These are phyloP conservation scores for Atherinosoma microstoma DNA, from an alignment of 2,797 vertebrate species.

Conservation along the genomic window DNA sequence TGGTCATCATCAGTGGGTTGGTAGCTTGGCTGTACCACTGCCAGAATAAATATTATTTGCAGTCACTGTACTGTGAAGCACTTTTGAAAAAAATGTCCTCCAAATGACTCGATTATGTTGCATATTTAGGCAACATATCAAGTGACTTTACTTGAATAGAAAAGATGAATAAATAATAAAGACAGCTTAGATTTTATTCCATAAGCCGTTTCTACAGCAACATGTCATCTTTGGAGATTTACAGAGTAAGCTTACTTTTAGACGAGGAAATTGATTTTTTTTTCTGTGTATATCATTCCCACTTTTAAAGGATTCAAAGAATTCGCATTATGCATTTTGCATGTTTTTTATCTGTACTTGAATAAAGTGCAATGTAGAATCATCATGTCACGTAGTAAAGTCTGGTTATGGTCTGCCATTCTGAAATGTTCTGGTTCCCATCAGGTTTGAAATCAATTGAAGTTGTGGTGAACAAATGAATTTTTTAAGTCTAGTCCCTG, in stretches of 20 bases:
- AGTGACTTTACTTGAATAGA: slow-evolving; percentile 10
- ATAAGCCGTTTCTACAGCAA: slow-evolving; percentile 28
- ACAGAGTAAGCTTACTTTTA: slow-evolving; percentile 12
- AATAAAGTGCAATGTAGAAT: slow-evolving; percentile 8
- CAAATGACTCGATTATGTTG: slow-evolving; percentile 22
- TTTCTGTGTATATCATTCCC: slow-evolving; percentile 27
- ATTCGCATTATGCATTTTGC: slow-evolving; percentile 1
- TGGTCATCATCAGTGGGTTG: slow-evolving; percentile 45
- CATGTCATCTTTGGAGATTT: slow-evolving; percentile 24
- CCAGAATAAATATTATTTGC: slow-evolving; percentile 23
- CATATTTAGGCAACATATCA: slow-evolving; percentile 9
- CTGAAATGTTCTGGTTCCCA: slow-evolving; percentile 5
- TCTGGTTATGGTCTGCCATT: background rate
- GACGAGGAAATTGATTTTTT: slow-evolving; percentile 20
- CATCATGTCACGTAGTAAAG: slow-evolving; percentile 12
- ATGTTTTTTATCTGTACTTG: slow-evolving; percentile 7
- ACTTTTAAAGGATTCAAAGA: slow-evolving; percentile 28
- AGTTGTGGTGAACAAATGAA: slow-evolving; percentile 27
- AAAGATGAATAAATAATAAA: slow-evolving; percentile 26
- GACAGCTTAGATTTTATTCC: slow-evolving; percentile 34
- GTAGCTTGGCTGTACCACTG: slow-evolving; percentile 8
- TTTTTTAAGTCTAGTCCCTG: slow-evolving; percentile 49
- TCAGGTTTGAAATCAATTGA: slow-evolving; percentile 38
- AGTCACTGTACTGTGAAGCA: slow-evolving; percentile 29
- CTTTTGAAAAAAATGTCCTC: slow-evolving; percentile 25